Evolutionary conservation across 2,888 invertebrate genomes (phyloP).

Genomic region (Amiota minor): DNA sequence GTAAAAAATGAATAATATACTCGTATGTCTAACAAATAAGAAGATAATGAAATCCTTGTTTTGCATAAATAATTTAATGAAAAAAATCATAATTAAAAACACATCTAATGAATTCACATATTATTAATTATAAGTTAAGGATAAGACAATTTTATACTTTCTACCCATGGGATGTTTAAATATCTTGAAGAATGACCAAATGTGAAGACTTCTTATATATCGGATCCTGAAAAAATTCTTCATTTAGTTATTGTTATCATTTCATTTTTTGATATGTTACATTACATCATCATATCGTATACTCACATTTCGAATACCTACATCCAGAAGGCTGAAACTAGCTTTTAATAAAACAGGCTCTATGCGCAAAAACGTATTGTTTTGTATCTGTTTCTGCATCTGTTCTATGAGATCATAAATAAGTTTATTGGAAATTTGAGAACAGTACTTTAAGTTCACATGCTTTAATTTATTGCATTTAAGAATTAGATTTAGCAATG

Average conservation of each 20-base stretch:
- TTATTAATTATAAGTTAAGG: no score
- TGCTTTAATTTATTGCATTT: conserved; percentile 42
- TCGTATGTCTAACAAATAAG: no score
- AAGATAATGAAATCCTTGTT: no score
- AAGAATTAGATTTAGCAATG: no score
- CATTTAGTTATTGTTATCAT: not conserved
- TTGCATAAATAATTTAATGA: no score
- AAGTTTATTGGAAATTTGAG: conserved; percentile 24
- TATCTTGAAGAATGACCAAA: not conserved
- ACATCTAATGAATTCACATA: no score
- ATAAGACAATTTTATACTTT: no score
- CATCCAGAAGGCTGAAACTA: not conserved
- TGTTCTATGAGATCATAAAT: conserved; percentile 38
- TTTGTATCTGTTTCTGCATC: conserved; percentile 32
- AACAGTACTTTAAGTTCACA: conserved; percentile 35
- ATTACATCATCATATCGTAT: no score
- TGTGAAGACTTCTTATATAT: not conserved
- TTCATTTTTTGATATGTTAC: not conserved
- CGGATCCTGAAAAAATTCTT: not conserved
- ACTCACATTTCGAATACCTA: conserved; percentile 11
- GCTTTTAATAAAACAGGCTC: conserved; percentile 43
- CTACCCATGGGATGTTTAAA: no score
- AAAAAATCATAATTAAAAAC: no score
- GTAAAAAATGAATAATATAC: no score
- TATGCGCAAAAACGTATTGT: conserved; percentile 33